Base-by-base conservation (phyloP, 2,113 vertebrate species). In the Peromyscus polionotus region DNA sequence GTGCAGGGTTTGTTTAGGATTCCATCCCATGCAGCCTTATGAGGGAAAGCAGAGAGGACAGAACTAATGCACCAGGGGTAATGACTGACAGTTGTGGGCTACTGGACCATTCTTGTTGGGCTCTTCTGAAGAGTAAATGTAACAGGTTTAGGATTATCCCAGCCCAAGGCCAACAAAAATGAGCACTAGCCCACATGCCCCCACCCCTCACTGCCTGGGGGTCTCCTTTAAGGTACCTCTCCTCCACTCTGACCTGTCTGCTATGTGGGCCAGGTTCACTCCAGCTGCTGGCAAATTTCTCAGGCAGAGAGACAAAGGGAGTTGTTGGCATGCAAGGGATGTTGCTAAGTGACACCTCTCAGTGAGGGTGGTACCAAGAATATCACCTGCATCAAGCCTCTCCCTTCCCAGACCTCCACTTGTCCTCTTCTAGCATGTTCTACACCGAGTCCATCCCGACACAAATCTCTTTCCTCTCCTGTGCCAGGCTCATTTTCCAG, bases 401-500 rank as follows among this genome's bases (percentile, higher is more conserved):
- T 87, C 36, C 17, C n/a, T 70, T 54, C 39, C 67, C 54, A 65
- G 61, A 36, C 33, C 4, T 7, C 8, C 1, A 36, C 42, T 91
- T 68, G n/a, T 1, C 0, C 24, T n/a, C 24, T n/a, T 83, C 48
- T 7, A 65, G 83, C 33, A 6, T 16, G 28, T 81, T 42, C 28
- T 14, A 12, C 11, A 61, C 31, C 0, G 1, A 22, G 75, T 81
- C 92, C 89, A 85, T 67, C 94, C 90, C 54, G 51, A 73, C 39
- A 45, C 90, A 83, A 80, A 95, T 75, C 33, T 12, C 61, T 36
- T 63, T 63, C 0, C 73, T 85, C 67, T 85, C 95, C 84, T 61
- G 88, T 97, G 95, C 97, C 85, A 68, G 63, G n/a, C 28, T 92
- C 75, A n/a, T 39, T 94, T 98, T 96, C 96, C 93, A 54, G 48